Conservation (phyloP, 2,113 vertebrate species). For the Piprites chloris region DNA sequence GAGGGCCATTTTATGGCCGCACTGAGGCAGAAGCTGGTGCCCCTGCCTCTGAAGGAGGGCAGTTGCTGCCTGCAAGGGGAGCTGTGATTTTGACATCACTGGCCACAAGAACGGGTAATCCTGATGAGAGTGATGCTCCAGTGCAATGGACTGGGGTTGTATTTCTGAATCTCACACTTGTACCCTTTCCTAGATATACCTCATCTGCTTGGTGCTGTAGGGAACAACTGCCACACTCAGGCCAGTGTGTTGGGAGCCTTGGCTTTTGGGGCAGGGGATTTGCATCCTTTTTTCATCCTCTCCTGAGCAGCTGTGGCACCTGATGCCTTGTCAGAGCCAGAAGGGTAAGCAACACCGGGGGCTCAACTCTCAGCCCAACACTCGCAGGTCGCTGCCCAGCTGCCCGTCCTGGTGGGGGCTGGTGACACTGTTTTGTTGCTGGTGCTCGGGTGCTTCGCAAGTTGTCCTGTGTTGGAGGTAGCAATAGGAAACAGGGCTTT, state of each 20-base stretch:
- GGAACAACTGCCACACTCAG: neutral
- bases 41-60: neutral
- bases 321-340: fast-evolving
- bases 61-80: neutral
- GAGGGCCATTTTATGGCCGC: fast-evolving
- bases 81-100: neutral
- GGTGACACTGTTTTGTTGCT: fast-evolving
- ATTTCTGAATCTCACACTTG: neutral
- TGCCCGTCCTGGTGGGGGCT: fast-evolving
- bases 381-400: fast-evolving
- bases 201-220: neutral
- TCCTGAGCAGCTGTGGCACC: neutral
- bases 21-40: neutral
- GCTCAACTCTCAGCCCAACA: neutral
- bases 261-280: neutral
- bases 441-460: neutral
- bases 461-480: neutral
- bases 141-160: fast-evolving
- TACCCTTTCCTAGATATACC: neutral
- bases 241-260: neutral
- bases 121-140: neutral
- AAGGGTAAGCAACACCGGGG: neutral
- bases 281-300: neutral
- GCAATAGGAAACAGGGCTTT: neutral
- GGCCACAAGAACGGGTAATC: neutral